phyloP scores from a whole-genome alignment of 2,797 vertebrate genomes.

The Apogon talboti region DNA sequence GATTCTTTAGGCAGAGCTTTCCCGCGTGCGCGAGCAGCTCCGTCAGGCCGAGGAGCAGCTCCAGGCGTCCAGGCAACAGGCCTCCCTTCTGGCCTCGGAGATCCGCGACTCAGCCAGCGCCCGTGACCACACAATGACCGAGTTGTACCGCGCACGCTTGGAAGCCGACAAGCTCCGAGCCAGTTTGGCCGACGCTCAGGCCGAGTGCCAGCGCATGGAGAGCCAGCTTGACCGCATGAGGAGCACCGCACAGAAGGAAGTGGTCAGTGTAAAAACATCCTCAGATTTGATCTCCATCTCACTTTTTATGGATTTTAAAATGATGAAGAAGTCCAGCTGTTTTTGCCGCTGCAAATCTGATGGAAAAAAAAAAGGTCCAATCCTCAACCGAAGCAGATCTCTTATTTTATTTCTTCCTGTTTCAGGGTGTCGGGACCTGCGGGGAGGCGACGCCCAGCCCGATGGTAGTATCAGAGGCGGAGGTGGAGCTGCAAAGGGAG shows the following conservation, averaged over 20 bases:
- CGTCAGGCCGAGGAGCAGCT: constrained; percentile 94
- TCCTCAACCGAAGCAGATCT: too few relatives aligned
- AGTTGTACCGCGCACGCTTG: constrained; percentile 89
- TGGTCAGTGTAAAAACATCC: constrained; percentile 60
- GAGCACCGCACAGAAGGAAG: constrained; percentile 73
- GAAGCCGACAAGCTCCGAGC: constrained; percentile 90
- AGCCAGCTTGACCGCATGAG: constrained; percentile 82
- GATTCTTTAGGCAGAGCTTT: constrained; percentile 84
- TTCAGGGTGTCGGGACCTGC: constrained; percentile 68
- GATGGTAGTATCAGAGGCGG: constrained; percentile 79
- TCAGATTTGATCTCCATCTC: not conserved
- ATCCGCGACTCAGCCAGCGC: constrained; percentile 90
- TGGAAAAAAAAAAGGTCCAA: too few relatives aligned
- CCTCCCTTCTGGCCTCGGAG: constrained; percentile 89
- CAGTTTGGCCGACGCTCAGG: constrained; percentile 88
- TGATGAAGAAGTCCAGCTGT: not conserved
- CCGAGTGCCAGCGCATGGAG: constrained; percentile 86
- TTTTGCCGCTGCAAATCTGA: not conserved
- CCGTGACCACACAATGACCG: constrained; percentile 92
- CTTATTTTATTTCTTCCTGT: not conserved
- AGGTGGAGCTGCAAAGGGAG: constrained; percentile 95
- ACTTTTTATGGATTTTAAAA: not conserved
- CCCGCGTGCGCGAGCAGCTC: constrained; percentile 88
- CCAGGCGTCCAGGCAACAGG: constrained; percentile 92
- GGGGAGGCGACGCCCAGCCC: constrained; percentile 56